phyloP scores from a whole-genome alignment of 35 echinoderm and acorn worm species.

The Chiridota heheva region DNA sequence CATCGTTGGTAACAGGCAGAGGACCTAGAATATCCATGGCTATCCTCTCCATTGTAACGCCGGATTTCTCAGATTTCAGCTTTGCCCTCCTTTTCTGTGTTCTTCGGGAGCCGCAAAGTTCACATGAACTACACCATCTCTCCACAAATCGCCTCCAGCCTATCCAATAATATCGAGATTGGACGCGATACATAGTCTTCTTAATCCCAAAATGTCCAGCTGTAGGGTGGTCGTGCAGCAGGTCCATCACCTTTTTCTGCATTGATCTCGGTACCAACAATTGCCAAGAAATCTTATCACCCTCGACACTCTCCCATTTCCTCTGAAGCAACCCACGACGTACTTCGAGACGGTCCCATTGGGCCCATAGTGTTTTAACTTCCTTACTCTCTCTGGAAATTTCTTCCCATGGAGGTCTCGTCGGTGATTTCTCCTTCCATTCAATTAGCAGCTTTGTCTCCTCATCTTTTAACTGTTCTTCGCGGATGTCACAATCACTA shows the following conservation, averaged over 20 bases:
- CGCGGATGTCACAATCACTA: background rate
- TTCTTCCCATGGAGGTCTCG: background rate
- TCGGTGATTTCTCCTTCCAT: background rate
- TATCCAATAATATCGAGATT: slow-evolving; percentile 41
- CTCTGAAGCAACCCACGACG: slow-evolving; percentile 29
- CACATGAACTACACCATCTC: slow-evolving; percentile 26
- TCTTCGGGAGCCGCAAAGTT: slow-evolving; percentile 38
- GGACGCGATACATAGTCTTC: slow-evolving; percentile 29
- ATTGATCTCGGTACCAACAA: slow-evolving; percentile 18
- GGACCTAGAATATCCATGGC: slow-evolving; percentile 75
- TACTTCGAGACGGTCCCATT: slow-evolving; percentile 9
- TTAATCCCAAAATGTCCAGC: slow-evolving; percentile 51
- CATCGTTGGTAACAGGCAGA: slow-evolving; percentile 17
- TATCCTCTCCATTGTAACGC: slow-evolving; percentile 58
- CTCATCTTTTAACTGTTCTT: slow-evolving; percentile 17
- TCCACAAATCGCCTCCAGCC: slow-evolving; percentile 47
- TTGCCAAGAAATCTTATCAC: slow-evolving; percentile 18
- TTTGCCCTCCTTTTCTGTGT: background rate
- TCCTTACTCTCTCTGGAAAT: background rate
- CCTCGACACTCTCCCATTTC: slow-evolving; percentile 57
- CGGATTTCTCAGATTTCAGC: slow-evolving; percentile 46
- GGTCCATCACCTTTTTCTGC: background rate
- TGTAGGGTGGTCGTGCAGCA: slow-evolving; percentile 29
- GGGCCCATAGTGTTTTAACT: background rate
- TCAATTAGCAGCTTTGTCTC: background rate